These are phyloP conservation scores for Prunella fulvescens DNA, from an alignment of 2,113 vertebrate genomes.

Conservation along the genomic window DNA sequence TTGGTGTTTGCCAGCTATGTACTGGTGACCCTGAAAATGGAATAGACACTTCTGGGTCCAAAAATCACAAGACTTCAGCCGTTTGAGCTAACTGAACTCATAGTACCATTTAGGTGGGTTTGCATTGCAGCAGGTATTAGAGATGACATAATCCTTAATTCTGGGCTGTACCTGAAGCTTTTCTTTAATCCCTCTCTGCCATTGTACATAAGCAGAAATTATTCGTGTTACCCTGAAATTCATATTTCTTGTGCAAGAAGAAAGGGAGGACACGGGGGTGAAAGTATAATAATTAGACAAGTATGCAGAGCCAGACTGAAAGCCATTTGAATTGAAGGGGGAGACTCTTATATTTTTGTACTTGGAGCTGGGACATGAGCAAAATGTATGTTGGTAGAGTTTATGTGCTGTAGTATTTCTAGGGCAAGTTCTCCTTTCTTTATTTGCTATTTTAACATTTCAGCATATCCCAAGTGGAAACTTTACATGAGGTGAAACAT, in stretches of 20 bases:
- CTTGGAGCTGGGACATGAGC: not conserved
- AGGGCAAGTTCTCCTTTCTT: conserved; percentile 9
- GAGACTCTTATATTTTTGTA: not conserved
- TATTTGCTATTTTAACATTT: conserved; percentile 50
- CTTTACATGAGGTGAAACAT: conserved; percentile 16
- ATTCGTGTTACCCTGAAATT: not conserved
- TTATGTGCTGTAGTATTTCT: not conserved
- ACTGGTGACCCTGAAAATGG: not conserved
- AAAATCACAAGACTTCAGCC: conserved; percentile 15
- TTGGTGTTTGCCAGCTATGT: conserved; percentile 16
- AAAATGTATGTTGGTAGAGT: not conserved
- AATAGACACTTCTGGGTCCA: not conserved
- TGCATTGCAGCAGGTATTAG: not conserved
- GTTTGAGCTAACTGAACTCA: not conserved
- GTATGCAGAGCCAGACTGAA: not conserved
- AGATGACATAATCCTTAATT: not conserved
- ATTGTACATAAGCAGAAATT: not conserved
- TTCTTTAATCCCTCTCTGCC: not conserved
- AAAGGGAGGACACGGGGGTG: not conserved
- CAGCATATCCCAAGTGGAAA: conserved; percentile 14
- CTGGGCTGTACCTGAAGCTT: not conserved
- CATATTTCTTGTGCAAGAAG: not conserved
- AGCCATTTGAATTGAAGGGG: not conserved
- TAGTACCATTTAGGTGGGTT: not conserved
- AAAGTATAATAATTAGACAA: not conserved